Percentiles rank a stretch among this genome's conserved stretches.
These are phyloP conservation scores for Drosophila putrida DNA, from an alignment of 2,888 invertebrate genomes.

Conservation along the genomic window DNA sequence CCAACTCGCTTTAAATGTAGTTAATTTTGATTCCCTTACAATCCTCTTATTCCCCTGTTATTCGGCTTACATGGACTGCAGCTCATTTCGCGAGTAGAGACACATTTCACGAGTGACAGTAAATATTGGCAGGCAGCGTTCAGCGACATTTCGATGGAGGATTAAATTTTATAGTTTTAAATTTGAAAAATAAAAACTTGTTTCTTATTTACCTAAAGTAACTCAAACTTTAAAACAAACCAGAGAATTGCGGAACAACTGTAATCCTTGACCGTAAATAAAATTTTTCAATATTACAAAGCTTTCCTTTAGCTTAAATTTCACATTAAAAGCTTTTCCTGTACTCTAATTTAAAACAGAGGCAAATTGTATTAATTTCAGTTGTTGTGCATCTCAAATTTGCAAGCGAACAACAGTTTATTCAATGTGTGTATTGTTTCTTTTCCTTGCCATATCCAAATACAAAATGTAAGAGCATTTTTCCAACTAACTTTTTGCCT, in stretches of 20 bases:
- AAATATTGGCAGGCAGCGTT: conserved; percentile 19
- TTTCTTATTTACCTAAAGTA: too few species aligned
- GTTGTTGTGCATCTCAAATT: neutral
- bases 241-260: too few species aligned
- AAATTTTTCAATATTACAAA: too few species aligned
- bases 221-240: too few species aligned
- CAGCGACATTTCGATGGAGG: neutral
- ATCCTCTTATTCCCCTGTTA: conserved; percentile 24
- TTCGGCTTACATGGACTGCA: conserved; percentile 9
- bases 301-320: too few species aligned
- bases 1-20: conserved; percentile 58
- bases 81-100: conserved; percentile 4
- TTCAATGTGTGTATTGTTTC: neutral
- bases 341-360: neutral
- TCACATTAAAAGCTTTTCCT: neutral
- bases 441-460: neutral
- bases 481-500: conserved; percentile 20
- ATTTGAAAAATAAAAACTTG: too few species aligned
- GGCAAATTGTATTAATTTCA: neutral
- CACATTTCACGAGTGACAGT: conserved; percentile 6
- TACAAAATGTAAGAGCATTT: conserved; percentile 12
- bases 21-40: conserved; percentile 62
- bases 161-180: too few species aligned
- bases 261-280: too few species aligned
- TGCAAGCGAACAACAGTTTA: neutral